A percentile compares a stretch with the other conserved stretches of the same genome.
Evolutionary conservation across 37 sponge, comb jelly and placozoan genomes (phyloP).

Genomic region (Aplysina aerophoba): DNA sequence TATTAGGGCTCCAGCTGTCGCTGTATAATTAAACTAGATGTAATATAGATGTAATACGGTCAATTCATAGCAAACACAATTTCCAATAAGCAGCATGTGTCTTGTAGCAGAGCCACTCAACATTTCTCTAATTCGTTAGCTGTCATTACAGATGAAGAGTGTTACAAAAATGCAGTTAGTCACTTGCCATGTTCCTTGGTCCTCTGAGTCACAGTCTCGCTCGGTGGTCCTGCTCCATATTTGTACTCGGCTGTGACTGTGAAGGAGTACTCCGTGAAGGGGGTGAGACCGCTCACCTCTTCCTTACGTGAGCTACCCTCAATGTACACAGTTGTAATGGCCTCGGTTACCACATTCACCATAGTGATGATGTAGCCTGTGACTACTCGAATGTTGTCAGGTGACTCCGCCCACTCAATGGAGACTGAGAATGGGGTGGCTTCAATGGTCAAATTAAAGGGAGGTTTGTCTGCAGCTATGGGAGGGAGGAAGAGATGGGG

Average conservation of each 20-base stretch:
- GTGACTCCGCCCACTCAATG: conserved; percentile 57
- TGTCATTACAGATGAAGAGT: too few species aligned
- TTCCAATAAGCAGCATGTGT: too few species aligned
- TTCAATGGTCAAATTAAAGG: conserved; percentile 30
- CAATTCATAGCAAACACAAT: too few species aligned
- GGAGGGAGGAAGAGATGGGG: not conserved
- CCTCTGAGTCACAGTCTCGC: conserved; percentile 27
- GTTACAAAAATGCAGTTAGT: too few species aligned
- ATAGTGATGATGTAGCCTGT: conserved; percentile 27
- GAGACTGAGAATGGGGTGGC: conserved; percentile 35
- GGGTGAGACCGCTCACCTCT: not conserved
- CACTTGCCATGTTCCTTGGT: conserved; percentile 24
- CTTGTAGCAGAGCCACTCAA: too few species aligned
- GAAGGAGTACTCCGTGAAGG: conserved; percentile 46
- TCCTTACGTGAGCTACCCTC: not conserved
- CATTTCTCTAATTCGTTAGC: too few species aligned
- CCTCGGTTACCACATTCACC: not conserved
- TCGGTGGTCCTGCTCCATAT: conserved; percentile 44
- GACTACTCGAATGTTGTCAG: conserved; percentile 69
- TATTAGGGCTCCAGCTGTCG: too few species aligned
- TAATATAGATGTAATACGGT: too few species aligned
- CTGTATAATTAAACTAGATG: too few species aligned
- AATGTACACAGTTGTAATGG: not conserved
- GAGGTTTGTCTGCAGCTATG: conserved; percentile 35
- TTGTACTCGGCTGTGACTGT: conserved; percentile 41